phyloP scores from a whole-genome alignment of 1,140 invertebrate genomes.

The Oryctes rhinoceros region DNA sequence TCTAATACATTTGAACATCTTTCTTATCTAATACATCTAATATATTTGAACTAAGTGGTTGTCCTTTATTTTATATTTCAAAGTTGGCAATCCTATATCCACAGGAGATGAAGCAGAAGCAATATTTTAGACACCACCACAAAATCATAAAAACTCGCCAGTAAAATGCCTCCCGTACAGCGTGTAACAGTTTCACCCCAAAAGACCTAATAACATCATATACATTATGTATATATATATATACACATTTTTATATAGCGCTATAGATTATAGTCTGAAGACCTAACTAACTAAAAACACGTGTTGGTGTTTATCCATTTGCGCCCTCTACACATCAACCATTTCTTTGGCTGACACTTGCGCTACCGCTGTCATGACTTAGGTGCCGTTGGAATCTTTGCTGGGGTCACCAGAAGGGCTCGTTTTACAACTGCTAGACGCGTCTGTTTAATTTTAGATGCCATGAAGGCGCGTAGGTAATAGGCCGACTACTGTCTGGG shows the following conservation, averaged over 20 bases:
- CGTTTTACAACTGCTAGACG: constrained; percentile 23
- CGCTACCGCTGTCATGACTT: not conserved
- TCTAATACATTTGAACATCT: too few species aligned
- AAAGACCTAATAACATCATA: constrained; percentile 1
- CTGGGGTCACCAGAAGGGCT: constrained; percentile 23
- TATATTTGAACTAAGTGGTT: too few species aligned
- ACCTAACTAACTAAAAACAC: constrained; percentile 31
- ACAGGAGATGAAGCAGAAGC: too few species aligned
- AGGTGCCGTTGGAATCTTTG: constrained; percentile 17
- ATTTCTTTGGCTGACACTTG: constrained; percentile 6
- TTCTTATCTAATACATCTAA: too few species aligned
- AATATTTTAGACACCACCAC: too few species aligned
- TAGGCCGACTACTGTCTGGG: not conserved
- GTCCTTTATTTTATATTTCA: too few species aligned
- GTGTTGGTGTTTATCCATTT: constrained; percentile 21
- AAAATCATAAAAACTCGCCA: not conserved
- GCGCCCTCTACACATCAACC: constrained; percentile 10
- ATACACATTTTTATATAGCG: not conserved
- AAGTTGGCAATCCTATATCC: too few species aligned
- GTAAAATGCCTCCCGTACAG: not conserved
- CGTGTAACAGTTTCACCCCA: constrained; percentile 8
- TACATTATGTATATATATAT: too few species aligned
- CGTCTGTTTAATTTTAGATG: constrained; percentile 27
- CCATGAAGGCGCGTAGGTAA: not conserved
- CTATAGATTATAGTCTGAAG: not conserved